Evolutionary conservation across 1,140 invertebrate species (phyloP).

Genomic region (Delia radicum): DNA sequence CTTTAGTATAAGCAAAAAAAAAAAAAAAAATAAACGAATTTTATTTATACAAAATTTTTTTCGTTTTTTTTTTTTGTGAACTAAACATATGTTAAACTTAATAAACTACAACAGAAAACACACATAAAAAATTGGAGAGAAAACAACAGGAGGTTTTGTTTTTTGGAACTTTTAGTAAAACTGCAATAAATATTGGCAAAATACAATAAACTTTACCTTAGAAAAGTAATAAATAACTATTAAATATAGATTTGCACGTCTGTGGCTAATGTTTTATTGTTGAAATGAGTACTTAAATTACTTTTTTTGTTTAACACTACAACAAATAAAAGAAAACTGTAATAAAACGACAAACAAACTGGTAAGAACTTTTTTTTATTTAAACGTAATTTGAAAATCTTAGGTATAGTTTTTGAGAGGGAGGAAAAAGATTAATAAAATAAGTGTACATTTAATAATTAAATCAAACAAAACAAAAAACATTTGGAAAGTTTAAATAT

Average conservation of each 20-base stretch:
- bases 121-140: not conserved
- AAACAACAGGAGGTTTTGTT: not conserved
- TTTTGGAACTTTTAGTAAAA: not conserved
- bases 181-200: conserved; percentile 21
- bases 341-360: too few species aligned
- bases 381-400: too few species aligned
- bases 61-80: not conserved
- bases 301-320: not conserved
- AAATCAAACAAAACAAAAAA: too few species aligned
- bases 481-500: too few species aligned
- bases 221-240: conserved; percentile 17
- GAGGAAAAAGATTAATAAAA: too few species aligned
- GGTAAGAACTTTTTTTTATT: too few species aligned
- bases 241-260: conserved; percentile 20
- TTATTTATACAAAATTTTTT: not conserved
- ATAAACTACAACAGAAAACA: not conserved
- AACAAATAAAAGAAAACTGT: too few species aligned
- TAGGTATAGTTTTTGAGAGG: too few species aligned
- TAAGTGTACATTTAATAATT: too few species aligned
- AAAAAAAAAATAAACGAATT: not conserved
- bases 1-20: not conserved
- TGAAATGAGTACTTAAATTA: not conserved
- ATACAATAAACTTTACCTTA: conserved; percentile 13
- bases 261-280: conserved; percentile 13
- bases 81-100: conserved; percentile 15